A percentile compares a stretch with the other conserved stretches of the same genome.
Evolutionary conservation across 2,888 invertebrate species (phyloP).

Genomic region (Tenthredo amoena): DNA sequence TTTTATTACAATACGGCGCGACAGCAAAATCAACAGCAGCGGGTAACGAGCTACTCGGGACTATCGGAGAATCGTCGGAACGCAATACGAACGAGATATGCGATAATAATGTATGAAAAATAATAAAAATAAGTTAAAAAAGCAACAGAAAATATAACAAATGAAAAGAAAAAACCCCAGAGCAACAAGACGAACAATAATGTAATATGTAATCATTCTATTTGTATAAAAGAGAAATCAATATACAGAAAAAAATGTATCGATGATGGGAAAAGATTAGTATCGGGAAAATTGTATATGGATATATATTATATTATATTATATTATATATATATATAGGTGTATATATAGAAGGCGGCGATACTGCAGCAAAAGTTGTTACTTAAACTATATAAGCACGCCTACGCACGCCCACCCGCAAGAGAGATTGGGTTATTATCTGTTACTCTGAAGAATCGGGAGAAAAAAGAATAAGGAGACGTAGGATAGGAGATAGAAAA

Average conservation of each 20-base stretch:
- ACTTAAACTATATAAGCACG: neutral
- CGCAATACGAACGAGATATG: neutral
- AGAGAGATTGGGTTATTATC: neutral
- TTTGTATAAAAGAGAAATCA: neutral
- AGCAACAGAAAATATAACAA: neutral
- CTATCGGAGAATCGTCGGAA: neutral
- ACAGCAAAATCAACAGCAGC: neutral
- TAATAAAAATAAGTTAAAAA: neutral
- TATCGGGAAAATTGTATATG: neutral
- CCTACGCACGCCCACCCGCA: neutral
- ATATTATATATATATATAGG: neutral
- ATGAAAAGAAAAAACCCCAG: too few species aligned
- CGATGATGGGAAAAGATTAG: neutral
- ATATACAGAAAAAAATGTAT: neutral
- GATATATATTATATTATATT: neutral
- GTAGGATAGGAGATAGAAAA: neutral
- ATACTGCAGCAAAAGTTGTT: neutral
- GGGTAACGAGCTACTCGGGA: neutral
- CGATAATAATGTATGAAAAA: neutral
- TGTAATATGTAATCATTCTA: neutral
- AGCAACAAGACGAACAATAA: neutral
- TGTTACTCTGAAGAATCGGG: conserved; percentile 5
- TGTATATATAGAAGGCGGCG: neutral
- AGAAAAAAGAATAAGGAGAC: neutral
- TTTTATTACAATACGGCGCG: neutral